Evolutionary conservation across 2,113 vertebrate species (phyloP).

Genomic region (Ailuropoda melanoleuca): DNA sequence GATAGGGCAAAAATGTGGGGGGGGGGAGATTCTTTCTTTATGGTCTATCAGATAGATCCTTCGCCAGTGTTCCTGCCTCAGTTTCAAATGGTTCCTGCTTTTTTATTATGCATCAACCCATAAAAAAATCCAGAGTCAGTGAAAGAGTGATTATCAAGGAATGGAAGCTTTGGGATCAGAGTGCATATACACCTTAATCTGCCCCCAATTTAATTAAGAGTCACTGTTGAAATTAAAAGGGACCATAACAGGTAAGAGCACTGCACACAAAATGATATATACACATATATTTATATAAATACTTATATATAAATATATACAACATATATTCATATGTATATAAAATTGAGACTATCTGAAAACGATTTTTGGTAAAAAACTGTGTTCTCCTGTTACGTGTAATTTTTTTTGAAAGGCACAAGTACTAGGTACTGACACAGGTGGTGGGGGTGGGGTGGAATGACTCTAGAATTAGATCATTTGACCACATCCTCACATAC

Average conservation of each 20-base stretch:
- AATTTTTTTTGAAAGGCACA: neutral
- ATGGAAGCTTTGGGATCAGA: neutral
- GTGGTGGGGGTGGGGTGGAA: neutral
- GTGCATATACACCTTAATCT: neutral
- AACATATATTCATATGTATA: neutral
- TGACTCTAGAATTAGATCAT: neutral
- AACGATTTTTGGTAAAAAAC: slow-evolving; percentile 1
- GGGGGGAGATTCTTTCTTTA: neutral
- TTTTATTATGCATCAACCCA: neutral
- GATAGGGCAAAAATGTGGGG: neutral
- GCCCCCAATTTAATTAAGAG: neutral
- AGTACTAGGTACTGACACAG: neutral
- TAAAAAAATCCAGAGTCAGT: neutral
- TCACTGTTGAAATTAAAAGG: slow-evolving; percentile 16
- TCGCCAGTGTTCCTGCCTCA: neutral
- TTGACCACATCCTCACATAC: neutral
- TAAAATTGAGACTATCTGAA: neutral
- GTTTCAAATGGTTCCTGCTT: neutral
- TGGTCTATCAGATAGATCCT: neutral
- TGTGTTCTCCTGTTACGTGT: neutral
- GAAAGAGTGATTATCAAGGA: slow-evolving; percentile 6
- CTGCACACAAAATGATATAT: neutral
- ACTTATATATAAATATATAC: neutral
- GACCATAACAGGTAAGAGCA: slow-evolving; percentile 11
- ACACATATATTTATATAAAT: neutral